Evolutionary conservation across 2,797 vertebrate genomes (phyloP).

Genomic region (Cetoscarus ocellatus): DNA sequence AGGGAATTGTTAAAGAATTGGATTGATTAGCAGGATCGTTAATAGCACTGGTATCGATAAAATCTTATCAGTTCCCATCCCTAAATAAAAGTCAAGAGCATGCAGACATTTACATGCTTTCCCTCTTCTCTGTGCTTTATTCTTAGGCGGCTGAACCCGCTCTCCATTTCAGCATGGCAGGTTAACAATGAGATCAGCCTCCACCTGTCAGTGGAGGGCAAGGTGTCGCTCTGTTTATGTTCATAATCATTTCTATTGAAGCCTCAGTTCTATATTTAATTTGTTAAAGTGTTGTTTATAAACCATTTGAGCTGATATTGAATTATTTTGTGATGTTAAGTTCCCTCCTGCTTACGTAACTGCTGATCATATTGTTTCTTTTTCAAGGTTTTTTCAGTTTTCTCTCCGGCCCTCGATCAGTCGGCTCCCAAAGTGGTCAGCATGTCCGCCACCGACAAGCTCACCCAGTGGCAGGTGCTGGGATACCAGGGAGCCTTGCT

Average conservation of each 20-base stretch:
- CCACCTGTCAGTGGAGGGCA: slow-evolving; percentile 91
- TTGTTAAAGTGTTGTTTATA: too few relatives aligned
- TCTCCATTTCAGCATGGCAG: slow-evolving; percentile 89
- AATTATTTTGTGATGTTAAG: too few relatives aligned
- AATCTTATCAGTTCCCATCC: too few relatives aligned
- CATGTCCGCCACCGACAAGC: slow-evolving; percentile 94
- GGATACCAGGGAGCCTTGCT: slow-evolving; percentile 95
- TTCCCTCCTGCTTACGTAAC: too few relatives aligned
- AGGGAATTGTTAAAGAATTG: too few relatives aligned
- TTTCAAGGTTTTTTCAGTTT: slow-evolving; percentile 85
- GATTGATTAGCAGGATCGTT: too few relatives aligned
- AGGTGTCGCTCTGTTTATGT: slow-evolving; percentile 60
- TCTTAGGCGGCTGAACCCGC: slow-evolving; percentile 87
- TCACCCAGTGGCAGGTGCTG: slow-evolving; percentile 95
- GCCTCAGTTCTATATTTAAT: neutral
- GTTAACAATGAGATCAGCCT: slow-evolving; percentile 90
- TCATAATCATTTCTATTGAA: neutral
- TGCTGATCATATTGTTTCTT: slow-evolving; percentile 2
- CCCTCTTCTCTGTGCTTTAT: slow-evolving; percentile 2
- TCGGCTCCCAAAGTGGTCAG: slow-evolving; percentile 84
- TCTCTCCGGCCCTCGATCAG: slow-evolving; percentile 81
- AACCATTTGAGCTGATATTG: too few relatives aligned
- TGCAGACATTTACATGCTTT: neutral
- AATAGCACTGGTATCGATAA: too few relatives aligned
- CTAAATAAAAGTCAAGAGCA: neutral